phyloP scores from a whole-genome alignment of 64 coral and sea anemone species.

The Montipora foliosa region DNA sequence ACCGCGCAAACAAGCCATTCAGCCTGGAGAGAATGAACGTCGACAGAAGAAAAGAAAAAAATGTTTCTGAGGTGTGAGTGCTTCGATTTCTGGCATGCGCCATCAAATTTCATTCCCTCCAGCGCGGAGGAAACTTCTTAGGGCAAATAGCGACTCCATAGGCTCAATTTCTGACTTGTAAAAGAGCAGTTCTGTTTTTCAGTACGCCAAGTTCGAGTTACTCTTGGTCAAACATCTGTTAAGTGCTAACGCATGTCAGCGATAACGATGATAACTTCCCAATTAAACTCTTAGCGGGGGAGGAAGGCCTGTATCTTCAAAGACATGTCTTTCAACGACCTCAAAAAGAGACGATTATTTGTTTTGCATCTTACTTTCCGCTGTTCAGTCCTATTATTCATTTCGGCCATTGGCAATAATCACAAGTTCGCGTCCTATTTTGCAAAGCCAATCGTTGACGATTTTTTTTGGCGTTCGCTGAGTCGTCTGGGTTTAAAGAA shows the following conservation, averaged over 20 bases:
- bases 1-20: not conserved
- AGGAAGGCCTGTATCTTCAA: conserved; percentile 1
- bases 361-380: conserved; percentile 10
- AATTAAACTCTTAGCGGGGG: conserved; percentile 59
- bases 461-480: not conserved
- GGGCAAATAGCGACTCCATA: not conserved
- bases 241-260: not conserved
- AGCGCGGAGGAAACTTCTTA: not conserved
- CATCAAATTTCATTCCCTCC: not conserved
- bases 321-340: conserved; percentile 30
- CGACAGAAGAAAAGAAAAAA: not conserved
- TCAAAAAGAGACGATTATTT: not conserved
- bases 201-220: not conserved
- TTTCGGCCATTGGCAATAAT: not conserved
- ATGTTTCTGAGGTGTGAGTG: not conserved
- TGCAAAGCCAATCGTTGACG: not conserved
- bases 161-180: not conserved
- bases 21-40: conserved; percentile 5
- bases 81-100: conserved; percentile 10
- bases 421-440: not conserved
- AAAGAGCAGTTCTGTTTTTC: not conserved
- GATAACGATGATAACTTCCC: conserved; percentile 19
- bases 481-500: not conserved
- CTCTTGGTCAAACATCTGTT: not conserved
- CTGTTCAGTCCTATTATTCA: not conserved